Conservation (phyloP, 2,113 vertebrate species). For the Corythoichthys intestinalis region DNA sequence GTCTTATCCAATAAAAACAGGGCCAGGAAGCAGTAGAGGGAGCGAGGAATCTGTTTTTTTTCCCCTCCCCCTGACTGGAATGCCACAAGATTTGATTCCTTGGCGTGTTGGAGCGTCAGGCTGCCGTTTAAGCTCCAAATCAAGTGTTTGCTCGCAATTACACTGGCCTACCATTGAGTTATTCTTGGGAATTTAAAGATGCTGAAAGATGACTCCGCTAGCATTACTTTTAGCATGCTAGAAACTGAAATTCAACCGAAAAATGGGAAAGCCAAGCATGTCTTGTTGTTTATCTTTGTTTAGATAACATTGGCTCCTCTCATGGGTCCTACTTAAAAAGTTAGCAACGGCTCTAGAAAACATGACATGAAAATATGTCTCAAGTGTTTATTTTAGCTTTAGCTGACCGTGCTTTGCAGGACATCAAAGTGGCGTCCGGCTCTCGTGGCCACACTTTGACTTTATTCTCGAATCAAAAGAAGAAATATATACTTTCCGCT, state of each 20-base stretch:
- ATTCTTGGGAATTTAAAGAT: slow-evolving; percentile 14
- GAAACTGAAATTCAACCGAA: background rate
- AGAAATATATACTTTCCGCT: slow-evolving; percentile 3
- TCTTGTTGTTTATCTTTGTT: background rate
- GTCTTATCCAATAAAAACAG: slow-evolving; percentile 57
- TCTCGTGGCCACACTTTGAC: background rate
- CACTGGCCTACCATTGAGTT: slow-evolving; percentile 21
- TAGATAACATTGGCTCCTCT: background rate
- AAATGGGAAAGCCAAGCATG: background rate
- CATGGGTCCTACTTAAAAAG: background rate
- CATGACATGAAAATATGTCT: background rate
- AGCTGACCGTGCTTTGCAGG: background rate
- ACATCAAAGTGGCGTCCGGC: background rate
- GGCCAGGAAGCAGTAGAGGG: slow-evolving; percentile 36
- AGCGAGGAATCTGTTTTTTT: slow-evolving; percentile 41
- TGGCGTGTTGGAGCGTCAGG: slow-evolving; percentile 12
- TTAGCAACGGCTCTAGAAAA: background rate
- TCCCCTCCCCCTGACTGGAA: slow-evolving; percentile 3
- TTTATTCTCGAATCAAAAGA: background rate
- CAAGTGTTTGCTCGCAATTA: slow-evolving; percentile 18
- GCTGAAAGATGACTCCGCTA: background rate
- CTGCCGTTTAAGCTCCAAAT: slow-evolving; percentile 13
- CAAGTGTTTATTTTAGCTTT: background rate
- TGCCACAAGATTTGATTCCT: slow-evolving; percentile 41
- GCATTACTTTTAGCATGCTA: background rate